Conservation (phyloP, 2,113 vertebrate species). For the Phalacrocorax aristotelis region DNA sequence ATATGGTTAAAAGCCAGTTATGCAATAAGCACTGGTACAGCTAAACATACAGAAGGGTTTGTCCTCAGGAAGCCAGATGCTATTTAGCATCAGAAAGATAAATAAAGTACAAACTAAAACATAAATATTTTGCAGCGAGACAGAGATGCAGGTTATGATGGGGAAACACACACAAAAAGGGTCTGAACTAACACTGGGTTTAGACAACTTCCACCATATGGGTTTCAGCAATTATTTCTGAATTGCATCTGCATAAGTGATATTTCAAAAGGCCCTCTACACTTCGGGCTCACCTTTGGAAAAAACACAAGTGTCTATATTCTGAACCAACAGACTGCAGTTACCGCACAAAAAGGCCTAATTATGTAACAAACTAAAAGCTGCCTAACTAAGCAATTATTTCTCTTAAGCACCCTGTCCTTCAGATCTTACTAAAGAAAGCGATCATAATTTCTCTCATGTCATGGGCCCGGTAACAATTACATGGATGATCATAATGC, state of each 20-base stretch:
- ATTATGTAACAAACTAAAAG: conserved; percentile 45
- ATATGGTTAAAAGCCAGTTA: conserved; percentile 34
- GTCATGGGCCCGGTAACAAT: conserved; percentile 61
- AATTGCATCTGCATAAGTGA: conserved; percentile 30
- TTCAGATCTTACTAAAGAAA: conserved; percentile 31
- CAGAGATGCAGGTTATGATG: background rate
- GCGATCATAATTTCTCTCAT: conserved; percentile 51
- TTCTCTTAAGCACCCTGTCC: conserved; percentile 46
- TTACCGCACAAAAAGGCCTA: conserved; percentile 53
- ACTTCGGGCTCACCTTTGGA: conserved; percentile 8
- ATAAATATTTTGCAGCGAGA: conserved; percentile 47
- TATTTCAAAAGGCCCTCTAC: conserved; percentile 3
- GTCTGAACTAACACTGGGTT: background rate
- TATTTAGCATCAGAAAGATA: conserved; percentile 35
- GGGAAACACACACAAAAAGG: background rate
- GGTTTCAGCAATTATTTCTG: conserved; percentile 33
- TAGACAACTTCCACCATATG: conserved; percentile 12
- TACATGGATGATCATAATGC: background rate
- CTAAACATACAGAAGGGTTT: conserved; percentile 43
- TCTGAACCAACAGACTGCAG: background rate
- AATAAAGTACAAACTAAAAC: conserved; percentile 37
- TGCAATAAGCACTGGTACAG: conserved; percentile 9
- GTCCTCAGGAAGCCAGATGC: conserved; percentile 29
- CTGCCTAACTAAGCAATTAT: conserved; percentile 53
- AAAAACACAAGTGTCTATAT: background rate